Percentiles rank a stretch among this genome's conserved stretches.
phyloP scores from a whole-genome alignment of 2,888 invertebrate genomes.

The Cosmia pyralina region DNA sequence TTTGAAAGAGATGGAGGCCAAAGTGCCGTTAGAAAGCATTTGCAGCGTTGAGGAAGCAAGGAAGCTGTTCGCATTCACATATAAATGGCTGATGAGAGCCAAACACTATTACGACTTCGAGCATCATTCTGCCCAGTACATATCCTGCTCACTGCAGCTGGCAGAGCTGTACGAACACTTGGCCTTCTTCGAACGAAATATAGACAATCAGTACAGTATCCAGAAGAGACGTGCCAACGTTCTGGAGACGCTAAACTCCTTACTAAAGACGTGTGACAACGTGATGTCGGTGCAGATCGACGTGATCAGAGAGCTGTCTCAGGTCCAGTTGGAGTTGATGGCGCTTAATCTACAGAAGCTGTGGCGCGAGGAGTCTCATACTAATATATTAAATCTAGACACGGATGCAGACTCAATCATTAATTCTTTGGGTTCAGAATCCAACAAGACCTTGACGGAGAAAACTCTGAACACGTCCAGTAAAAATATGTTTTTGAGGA shows the following conservation, averaged over 20 bases:
- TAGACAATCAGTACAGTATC: slow-evolving; percentile 91
- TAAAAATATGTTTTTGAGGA: slow-evolving; percentile 83
- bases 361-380: slow-evolving; percentile 87
- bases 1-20: slow-evolving; percentile 80
- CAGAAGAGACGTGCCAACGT: slow-evolving; percentile 91
- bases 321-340: slow-evolving; percentile 91
- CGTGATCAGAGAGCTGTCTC: slow-evolving; percentile 90
- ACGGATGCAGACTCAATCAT: slow-evolving; percentile 84
- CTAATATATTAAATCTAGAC: slow-evolving; percentile 81
- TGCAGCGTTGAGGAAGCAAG: slow-evolving; percentile 86
- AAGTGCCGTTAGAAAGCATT: slow-evolving; percentile 76
- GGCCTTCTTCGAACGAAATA: slow-evolving; percentile 93
- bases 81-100: slow-evolving; percentile 91
- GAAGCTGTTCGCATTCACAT: slow-evolving; percentile 88
- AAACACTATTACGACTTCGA: slow-evolving; percentile 90
- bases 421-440: slow-evolving; percentile 81
- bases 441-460: slow-evolving; percentile 84
- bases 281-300: slow-evolving; percentile 89
- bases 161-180: slow-evolving; percentile 92
- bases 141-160: slow-evolving; percentile 90
- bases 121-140: slow-evolving; percentile 90
- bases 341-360: slow-evolving; percentile 90
- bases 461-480: slow-evolving; percentile 80
- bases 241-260: slow-evolving; percentile 89
- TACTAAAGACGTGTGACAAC: slow-evolving; percentile 87